Evolutionary conservation across 2,888 invertebrate genomes (phyloP).

Genomic region (Leptopilina syphax): DNA sequence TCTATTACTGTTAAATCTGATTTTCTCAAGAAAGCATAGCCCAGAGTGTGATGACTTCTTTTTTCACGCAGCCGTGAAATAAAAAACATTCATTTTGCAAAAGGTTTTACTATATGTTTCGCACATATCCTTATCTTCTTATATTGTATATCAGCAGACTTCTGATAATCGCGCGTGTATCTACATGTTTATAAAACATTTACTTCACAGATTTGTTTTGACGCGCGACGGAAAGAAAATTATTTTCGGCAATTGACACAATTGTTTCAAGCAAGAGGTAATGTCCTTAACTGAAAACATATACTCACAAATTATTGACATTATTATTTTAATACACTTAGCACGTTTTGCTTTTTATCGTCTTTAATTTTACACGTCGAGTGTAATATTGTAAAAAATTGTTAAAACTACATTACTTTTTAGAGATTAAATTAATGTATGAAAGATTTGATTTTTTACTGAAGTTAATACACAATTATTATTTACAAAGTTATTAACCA

Average conservation of each 20-base stretch:
- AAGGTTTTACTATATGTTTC: not conserved
- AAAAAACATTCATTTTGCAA: not conserved
- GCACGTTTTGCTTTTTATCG: too few species aligned
- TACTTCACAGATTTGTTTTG: slow-evolving; percentile 22
- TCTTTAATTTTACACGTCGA: too few species aligned
- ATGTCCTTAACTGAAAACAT: not conserved
- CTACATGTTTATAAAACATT: slow-evolving; percentile 25
- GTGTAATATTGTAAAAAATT: too few species aligned
- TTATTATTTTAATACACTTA: not conserved
- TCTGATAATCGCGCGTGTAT: slow-evolving; percentile 20
- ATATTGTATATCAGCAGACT: not conserved
- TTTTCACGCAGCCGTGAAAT: not conserved
- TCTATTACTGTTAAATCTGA: slow-evolving; percentile 50
- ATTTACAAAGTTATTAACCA: too few species aligned
- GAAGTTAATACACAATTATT: too few species aligned
- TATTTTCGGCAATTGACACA: slow-evolving; percentile 59
- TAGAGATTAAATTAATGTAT: too few species aligned
- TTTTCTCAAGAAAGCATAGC: not conserved
- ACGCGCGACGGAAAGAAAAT: not conserved
- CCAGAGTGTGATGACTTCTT: not conserved
- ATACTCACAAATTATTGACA: not conserved
- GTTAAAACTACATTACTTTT: too few species aligned
- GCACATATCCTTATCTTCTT: slow-evolving; percentile 7
- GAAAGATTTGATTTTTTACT: too few species aligned
- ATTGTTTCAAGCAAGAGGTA: slow-evolving; percentile 24